Evolutionary conservation across 2,797 vertebrate species (phyloP).

Genomic region (Alcedo quadribrachys): DNA sequence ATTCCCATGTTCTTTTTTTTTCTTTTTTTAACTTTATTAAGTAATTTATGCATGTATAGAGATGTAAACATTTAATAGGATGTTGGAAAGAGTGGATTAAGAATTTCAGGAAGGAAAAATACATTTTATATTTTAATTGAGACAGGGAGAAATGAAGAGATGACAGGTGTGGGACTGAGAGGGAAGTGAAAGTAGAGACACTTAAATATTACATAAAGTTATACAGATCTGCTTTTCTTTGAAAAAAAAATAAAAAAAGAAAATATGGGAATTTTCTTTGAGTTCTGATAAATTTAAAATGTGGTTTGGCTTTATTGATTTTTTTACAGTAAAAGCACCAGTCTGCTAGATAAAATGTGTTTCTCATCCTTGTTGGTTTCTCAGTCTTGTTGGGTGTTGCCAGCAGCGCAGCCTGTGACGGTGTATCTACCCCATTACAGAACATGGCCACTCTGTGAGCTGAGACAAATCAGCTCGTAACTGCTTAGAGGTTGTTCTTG

Average conservation of each 20-base stretch:
- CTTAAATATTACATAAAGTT: background rate
- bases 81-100: background rate
- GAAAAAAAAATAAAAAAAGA: background rate
- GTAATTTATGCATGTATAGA: background rate
- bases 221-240: background rate
- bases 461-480: background rate
- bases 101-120: background rate
- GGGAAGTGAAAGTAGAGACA: background rate
- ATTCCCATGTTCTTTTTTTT: background rate
- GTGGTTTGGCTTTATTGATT: background rate
- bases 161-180: background rate
- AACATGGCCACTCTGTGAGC: background rate
- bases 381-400: background rate
- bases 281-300: background rate
- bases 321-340: background rate
- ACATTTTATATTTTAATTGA: conserved; percentile 10
- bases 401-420: background rate
- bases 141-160: background rate
- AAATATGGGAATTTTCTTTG: background rate
- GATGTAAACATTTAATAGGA: background rate
- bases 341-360: background rate
- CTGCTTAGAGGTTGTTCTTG: background rate
- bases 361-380: background rate
- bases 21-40: background rate
- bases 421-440: background rate